These are phyloP conservation scores for Anthrax anthrax DNA, from an alignment of 2,888 invertebrate species.

Conservation along the genomic window DNA sequence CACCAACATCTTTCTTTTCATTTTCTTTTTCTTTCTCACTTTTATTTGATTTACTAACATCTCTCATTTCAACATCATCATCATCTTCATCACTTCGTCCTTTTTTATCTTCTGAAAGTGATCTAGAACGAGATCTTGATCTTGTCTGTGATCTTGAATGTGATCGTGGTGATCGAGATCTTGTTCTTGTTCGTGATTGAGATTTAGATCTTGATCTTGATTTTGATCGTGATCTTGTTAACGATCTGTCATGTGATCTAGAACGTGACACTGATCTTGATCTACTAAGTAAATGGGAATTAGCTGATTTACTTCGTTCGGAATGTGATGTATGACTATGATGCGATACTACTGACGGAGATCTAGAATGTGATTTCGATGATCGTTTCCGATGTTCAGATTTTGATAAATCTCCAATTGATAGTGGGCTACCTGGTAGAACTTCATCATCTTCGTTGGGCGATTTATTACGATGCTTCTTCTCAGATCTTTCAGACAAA, in stretches of 20 bases:
- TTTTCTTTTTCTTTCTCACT: constrained; percentile 20
- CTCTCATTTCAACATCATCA: constrained; percentile 4
- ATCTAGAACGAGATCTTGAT: constrained; percentile 22
- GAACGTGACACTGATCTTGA: constrained; percentile 5
- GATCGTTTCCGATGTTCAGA: constrained; percentile 1
- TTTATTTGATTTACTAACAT: constrained; percentile 14
- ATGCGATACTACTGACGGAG: constrained; percentile 8
- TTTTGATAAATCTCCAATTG: constrained; percentile 39
- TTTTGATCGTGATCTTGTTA: constrained; percentile 9
- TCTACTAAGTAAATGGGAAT: constrained; percentile 5
- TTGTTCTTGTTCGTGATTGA: constrained; percentile 12
- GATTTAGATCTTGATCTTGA: constrained; percentile 13
- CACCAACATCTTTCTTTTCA: constrained; percentile 19
- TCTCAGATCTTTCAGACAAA: constrained; percentile 20
- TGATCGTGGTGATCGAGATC: constrained; percentile 15
- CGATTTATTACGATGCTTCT: constrained; percentile 21
- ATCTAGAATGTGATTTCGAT: constrained; percentile 12
- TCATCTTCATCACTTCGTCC: constrained; percentile 12
- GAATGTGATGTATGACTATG: constrained; percentile 9
- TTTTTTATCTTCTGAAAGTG: constrained; percentile 18
- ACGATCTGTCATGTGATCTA: neutral
- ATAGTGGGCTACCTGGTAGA: constrained; percentile 39
- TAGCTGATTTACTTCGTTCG: constrained; percentile 9
- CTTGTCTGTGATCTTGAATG: constrained; percentile 19
- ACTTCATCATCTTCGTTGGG: constrained; percentile 22